Percentiles rank a stretch among this genome's conserved stretches.
phyloP scores from a whole-genome alignment of 2,888 invertebrate species.

The Xanthia togata region DNA sequence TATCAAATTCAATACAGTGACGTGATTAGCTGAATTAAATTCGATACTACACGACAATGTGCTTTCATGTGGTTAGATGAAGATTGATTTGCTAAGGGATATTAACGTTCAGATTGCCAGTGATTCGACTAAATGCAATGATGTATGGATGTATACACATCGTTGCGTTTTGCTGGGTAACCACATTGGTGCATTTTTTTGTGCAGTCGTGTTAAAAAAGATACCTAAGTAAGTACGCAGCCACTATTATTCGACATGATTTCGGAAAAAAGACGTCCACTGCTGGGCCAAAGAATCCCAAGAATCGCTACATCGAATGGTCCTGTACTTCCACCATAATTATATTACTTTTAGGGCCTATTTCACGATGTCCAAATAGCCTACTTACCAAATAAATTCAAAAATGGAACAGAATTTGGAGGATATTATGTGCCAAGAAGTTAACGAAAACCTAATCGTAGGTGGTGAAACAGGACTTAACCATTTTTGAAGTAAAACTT shows the following conservation, averaged over 20 bases:
- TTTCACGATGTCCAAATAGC: too few species aligned
- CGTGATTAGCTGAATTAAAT: conserved; percentile 34
- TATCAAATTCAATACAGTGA: conserved; percentile 19
- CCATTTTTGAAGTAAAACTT: too few species aligned
- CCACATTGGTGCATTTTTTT: not conserved
- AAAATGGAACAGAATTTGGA: too few species aligned
- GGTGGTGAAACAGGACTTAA: too few species aligned
- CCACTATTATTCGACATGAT: not conserved
- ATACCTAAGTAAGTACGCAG: not conserved
- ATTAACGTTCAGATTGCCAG: not conserved
- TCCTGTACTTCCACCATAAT: not conserved
- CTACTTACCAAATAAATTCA: too few species aligned
- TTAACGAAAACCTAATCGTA: too few species aligned
- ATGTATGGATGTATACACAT: conserved; percentile 10
- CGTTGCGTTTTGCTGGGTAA: not conserved
- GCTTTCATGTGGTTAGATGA: conserved; percentile 3
- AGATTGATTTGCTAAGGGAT: not conserved
- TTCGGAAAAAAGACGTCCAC: not conserved
- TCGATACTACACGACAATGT: conserved; percentile 14
- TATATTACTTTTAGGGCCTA: not conserved
- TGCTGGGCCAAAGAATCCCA: not conserved
- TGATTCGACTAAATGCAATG: not conserved
- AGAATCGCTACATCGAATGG: not conserved
- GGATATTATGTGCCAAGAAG: too few species aligned
- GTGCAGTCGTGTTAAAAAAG: not conserved